phyloP scores from a whole-genome alignment of 2,888 invertebrate genomes.

The Dasypogon diadema region DNA sequence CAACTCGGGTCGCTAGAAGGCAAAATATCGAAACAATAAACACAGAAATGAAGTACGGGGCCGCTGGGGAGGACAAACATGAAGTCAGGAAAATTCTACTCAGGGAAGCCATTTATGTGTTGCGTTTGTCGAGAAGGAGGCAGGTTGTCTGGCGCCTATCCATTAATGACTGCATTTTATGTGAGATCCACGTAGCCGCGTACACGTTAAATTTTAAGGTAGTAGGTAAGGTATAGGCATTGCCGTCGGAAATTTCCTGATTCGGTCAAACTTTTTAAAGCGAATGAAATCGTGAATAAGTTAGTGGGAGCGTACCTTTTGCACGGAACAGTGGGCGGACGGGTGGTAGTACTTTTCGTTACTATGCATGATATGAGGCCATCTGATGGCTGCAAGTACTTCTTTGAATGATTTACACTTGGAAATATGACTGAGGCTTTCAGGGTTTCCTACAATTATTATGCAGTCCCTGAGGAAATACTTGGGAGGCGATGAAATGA shows the following conservation, averaged over 20 bases:
- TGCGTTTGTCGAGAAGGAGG: slow-evolving; percentile 32
- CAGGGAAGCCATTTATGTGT: slow-evolving; percentile 28
- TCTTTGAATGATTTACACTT: not conserved
- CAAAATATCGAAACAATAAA: slow-evolving; percentile 7
- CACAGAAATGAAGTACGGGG: not conserved
- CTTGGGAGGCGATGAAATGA: not conserved
- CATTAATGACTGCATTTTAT: slow-evolving; percentile 50
- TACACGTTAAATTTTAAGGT: not conserved
- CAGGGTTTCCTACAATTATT: not conserved
- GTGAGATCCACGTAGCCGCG: slow-evolving; percentile 20
- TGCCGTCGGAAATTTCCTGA: slow-evolving; percentile 8
- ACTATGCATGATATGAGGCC: not conserved
- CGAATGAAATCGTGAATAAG: slow-evolving; percentile 24
- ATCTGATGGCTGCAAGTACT: not conserved
- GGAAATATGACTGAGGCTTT: not conserved
- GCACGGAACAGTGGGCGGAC: not conserved
- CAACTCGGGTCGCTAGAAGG: not conserved
- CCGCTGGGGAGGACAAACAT: not conserved
- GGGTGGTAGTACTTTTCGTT: not conserved
- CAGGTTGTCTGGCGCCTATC: slow-evolving; percentile 56
- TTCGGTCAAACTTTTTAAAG: slow-evolving; percentile 35
- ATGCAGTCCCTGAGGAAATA: not conserved
- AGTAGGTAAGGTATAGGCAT: not conserved
- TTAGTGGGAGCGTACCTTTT: not conserved
- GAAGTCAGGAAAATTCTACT: slow-evolving; percentile 18